These are phyloP conservation scores for Drosophila atripex DNA, from an alignment of 2,888 invertebrate species.

Conservation along the genomic window DNA sequence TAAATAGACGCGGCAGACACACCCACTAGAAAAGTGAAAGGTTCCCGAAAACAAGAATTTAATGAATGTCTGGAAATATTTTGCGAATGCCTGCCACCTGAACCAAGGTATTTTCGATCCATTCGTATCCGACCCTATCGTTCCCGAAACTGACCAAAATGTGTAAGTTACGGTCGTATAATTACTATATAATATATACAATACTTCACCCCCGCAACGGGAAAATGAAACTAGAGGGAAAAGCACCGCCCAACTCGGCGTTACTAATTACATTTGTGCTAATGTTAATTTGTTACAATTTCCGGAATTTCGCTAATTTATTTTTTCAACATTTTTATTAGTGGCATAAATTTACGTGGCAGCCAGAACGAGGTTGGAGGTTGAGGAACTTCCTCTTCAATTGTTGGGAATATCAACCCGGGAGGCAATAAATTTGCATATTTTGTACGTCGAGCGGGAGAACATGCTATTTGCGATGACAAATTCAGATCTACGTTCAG, in stretches of 20 bases:
- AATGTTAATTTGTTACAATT: constrained; percentile 81
- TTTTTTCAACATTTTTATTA: constrained; percentile 70
- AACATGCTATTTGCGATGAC: constrained; percentile 2
- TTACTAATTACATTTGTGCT: constrained; percentile 79
- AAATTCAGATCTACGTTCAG: not conserved
- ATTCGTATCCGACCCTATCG: not conserved
- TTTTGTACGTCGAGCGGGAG: constrained; percentile 33
- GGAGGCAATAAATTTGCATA: constrained; percentile 63
- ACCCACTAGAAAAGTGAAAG: constrained; percentile 28
- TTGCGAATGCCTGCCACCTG: not conserved
- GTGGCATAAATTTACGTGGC: constrained; percentile 64
- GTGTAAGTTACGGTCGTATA: constrained; percentile 3
- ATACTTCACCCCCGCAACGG: constrained; percentile 18
- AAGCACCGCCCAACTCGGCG: constrained; percentile 50
- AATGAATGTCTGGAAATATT: constrained; percentile 7
- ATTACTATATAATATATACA: constrained; percentile 21
- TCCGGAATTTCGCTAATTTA: constrained; percentile 78
- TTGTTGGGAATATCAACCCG: constrained; percentile 45
- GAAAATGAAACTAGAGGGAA: constrained; percentile 12
- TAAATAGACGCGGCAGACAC: constrained; percentile 40
- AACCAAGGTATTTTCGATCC: not conserved
- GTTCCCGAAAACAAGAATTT: constrained; percentile 11
- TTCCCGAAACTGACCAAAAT: not conserved
- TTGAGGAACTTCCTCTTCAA: constrained; percentile 60
- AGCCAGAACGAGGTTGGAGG: constrained; percentile 42